Conservation (phyloP, 2,888 invertebrate species). For the Agonopterix heracliana region DNA sequence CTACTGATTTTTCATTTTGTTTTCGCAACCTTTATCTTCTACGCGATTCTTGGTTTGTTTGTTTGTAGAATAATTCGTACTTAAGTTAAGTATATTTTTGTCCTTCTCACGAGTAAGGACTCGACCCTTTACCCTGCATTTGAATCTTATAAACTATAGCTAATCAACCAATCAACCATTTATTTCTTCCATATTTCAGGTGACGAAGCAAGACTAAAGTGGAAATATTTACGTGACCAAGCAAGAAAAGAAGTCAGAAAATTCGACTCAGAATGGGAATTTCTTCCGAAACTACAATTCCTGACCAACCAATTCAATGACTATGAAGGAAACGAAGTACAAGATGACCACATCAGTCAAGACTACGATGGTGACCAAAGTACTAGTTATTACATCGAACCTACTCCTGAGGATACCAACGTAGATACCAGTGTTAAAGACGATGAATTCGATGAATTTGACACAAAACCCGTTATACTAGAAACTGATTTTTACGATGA, state of each 20-base stretch:
- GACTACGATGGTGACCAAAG: slow-evolving; percentile 43
- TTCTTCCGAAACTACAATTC: slow-evolving; percentile 57
- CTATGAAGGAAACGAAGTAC: slow-evolving; percentile 49
- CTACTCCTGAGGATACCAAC: slow-evolving; percentile 19
- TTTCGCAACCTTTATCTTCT: too few relatives aligned
- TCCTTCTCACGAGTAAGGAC: too few relatives aligned
- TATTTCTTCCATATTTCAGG: slow-evolving; percentile 36
- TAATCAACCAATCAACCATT: neutral
- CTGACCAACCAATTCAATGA: slow-evolving; percentile 65
- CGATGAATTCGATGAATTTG: slow-evolving; percentile 68
- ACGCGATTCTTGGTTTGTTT: too few relatives aligned
- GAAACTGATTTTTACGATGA: slow-evolving; percentile 69
- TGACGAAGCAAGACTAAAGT: slow-evolving; percentile 65
- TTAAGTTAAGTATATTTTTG: too few relatives aligned
- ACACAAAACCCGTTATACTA: slow-evolving; percentile 64
- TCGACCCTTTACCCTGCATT: too few relatives aligned
- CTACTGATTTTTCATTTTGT: neutral
- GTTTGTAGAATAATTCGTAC: too few relatives aligned
- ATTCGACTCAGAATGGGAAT: slow-evolving; percentile 62
- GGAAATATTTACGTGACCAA: slow-evolving; percentile 68
- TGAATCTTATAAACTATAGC: too few relatives aligned
- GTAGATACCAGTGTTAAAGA: slow-evolving; percentile 41
- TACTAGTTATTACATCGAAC: slow-evolving; percentile 45
- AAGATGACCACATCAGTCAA: slow-evolving; percentile 33
- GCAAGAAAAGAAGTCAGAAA: slow-evolving; percentile 64